A percentile compares a stretch with the other conserved stretches of the same genome.
Conservation (phyloP, 2,888 invertebrate genomes). For the Pachycephus smyrnensis region DNA sequence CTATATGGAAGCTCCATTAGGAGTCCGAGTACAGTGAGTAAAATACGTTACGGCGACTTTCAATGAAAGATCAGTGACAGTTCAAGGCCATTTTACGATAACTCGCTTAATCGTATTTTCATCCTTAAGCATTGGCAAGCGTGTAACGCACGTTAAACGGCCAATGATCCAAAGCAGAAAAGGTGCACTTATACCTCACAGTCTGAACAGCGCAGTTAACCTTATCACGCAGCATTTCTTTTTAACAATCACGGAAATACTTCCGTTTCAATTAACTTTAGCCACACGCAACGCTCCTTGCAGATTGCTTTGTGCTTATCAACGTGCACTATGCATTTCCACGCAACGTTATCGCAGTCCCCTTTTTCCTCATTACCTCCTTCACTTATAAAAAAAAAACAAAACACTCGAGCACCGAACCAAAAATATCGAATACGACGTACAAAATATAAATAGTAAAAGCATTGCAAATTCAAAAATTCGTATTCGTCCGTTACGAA, state of each 20-base stretch:
- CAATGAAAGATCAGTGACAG: not conserved
- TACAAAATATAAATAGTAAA: not conserved
- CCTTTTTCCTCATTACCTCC: not conserved
- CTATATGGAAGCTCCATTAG: not conserved
- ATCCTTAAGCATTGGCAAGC: not conserved
- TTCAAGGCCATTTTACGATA: not conserved
- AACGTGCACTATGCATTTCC: not conserved
- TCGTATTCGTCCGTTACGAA: not conserved
- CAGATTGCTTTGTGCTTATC: not conserved
- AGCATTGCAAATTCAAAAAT: not conserved
- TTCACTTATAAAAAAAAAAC: not conserved
- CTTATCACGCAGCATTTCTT: not conserved
- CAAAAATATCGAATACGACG: not conserved
- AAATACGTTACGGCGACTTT: not conserved
- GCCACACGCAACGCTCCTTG: not conserved
- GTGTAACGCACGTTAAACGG: not conserved
- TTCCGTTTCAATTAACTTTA: not conserved
- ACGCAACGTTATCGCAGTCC: not conserved
- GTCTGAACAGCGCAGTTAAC: not conserved
- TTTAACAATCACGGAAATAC: not conserved
- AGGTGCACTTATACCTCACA: not conserved
- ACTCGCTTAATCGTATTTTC: not conserved
- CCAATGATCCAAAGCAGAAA: not conserved
- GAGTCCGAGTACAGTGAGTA: not conserved
- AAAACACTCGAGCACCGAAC: not conserved